Evolutionary conservation across 2,797 vertebrate genomes (phyloP).

Genomic region (Thalassophryne amazonica): DNA sequence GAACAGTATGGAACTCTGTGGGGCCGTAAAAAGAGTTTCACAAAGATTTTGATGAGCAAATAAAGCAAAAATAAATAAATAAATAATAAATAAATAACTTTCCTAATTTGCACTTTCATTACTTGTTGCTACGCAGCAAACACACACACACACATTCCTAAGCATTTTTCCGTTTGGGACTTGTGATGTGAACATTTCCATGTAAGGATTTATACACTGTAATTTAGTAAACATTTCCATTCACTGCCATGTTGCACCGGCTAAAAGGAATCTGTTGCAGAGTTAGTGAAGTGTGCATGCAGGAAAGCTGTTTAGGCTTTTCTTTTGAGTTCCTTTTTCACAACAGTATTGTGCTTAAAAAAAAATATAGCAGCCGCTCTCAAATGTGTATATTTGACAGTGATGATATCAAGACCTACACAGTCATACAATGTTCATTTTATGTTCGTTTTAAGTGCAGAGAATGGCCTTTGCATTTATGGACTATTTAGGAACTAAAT

Average conservation of each 20-base stretch:
- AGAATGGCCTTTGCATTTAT: no score
- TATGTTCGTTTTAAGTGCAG: no score
- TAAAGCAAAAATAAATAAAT: no score
- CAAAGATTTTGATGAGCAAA: slow-evolving; percentile 53
- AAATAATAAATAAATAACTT: no score
- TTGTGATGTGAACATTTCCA: slow-evolving; percentile 62
- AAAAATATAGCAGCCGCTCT: no score
- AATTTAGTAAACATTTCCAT: slow-evolving; percentile 74
- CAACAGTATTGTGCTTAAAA: neutral
- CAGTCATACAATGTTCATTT: no score
- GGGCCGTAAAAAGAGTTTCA: slow-evolving; percentile 42
- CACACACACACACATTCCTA: slow-evolving; percentile 20
- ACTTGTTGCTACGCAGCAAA: slow-evolving; percentile 65
- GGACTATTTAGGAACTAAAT: no score
- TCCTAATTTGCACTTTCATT: slow-evolving; percentile 56
- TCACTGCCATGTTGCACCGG: slow-evolving; percentile 40
- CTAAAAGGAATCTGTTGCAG: neutral
- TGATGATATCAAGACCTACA: no score
- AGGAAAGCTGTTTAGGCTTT: slow-evolving; percentile 20
- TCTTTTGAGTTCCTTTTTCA: neutral
- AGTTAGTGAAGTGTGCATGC: slow-evolving; percentile 8
- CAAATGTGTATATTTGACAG: no score
- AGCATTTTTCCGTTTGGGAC: slow-evolving; percentile 59
- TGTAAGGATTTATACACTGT: slow-evolving; percentile 64
- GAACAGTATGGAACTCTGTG: slow-evolving; percentile 21